Percentiles rank a stretch among this genome's conserved stretches.
These are phyloP conservation scores for Muschampia plurimacula DNA, from an alignment of 2,888 invertebrate species.

Conservation along the genomic window DNA sequence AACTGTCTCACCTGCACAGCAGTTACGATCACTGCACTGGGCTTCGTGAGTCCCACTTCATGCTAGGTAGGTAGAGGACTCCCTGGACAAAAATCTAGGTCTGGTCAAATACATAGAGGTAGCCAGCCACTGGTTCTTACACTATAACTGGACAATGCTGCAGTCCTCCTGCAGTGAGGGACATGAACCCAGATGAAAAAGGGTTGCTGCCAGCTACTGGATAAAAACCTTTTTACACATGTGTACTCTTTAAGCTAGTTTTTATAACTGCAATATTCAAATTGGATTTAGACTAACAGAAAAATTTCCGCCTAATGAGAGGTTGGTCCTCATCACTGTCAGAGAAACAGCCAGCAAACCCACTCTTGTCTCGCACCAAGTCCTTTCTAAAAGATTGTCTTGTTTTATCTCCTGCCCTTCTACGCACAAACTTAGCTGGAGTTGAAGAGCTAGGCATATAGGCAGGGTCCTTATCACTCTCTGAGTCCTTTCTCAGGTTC, in stretches of 20 bases:
- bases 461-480: conserved; percentile 37
- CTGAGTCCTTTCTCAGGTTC: conserved; percentile 39
- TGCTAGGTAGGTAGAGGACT: too few relatives aligned
- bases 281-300: conserved; percentile 54
- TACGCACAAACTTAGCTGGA: conserved; percentile 42
- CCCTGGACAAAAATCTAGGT: too few relatives aligned
- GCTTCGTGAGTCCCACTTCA: too few relatives aligned
- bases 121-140: too few relatives aligned
- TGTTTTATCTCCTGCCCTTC: conserved; percentile 52
- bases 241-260: conserved; percentile 39
- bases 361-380: conserved; percentile 70
- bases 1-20: too few relatives aligned
- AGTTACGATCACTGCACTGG: too few relatives aligned
- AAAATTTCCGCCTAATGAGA: conserved; percentile 67
- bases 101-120: too few relatives aligned
- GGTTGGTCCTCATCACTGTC: conserved; percentile 78
- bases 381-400: conserved; percentile 55
- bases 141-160: conserved; percentile 11
- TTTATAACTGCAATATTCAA: conserved; percentile 33
- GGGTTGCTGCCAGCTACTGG: conserved; percentile 40
- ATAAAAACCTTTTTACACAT: conserved; percentile 43
- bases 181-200: background rate
- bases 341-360: conserved; percentile 75
- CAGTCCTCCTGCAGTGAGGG: background rate
- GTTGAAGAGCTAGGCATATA: conserved; percentile 2